Evolutionary conservation across 2,797 vertebrate genomes (phyloP).

Genomic region (Odontamblyopus rebecca): DNA sequence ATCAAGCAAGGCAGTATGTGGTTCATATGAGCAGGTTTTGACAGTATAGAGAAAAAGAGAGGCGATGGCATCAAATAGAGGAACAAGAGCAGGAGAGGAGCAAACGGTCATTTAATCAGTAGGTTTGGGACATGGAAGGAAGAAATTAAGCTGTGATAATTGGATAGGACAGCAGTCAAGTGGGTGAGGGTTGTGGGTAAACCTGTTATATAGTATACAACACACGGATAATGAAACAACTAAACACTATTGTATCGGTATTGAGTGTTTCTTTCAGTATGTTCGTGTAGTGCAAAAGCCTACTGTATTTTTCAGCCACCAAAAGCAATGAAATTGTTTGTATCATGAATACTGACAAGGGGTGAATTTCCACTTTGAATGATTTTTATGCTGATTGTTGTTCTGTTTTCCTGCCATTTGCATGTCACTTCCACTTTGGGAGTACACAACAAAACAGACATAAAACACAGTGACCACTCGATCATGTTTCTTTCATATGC

Average conservation of each 20-base stretch:
- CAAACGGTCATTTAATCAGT: slow-evolving; percentile 47
- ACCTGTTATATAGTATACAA: too few relatives aligned
- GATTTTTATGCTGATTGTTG: slow-evolving; percentile 9
- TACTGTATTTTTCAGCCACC: background rate
- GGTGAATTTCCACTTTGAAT: background rate
- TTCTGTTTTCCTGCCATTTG: background rate
- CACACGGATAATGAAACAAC: too few relatives aligned
- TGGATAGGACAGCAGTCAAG: too few relatives aligned
- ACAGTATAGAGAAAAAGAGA: slow-evolving; percentile 47
- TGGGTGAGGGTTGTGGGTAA: too few relatives aligned
- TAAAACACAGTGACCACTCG: slow-evolving; percentile 15
- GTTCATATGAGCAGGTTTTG: slow-evolving; percentile 50
- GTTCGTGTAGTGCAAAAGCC: too few relatives aligned
- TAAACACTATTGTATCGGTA: too few relatives aligned
- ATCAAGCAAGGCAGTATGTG: slow-evolving; percentile 22
- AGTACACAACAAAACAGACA: slow-evolving; percentile 23
- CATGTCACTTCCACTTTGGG: slow-evolving; percentile 8
- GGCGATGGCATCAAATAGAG: slow-evolving; percentile 47
- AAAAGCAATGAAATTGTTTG: background rate
- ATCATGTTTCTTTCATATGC: slow-evolving; percentile 31
- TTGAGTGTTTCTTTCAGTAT: too few relatives aligned
- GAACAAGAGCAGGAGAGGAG: slow-evolving; percentile 39
- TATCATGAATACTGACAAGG: background rate
- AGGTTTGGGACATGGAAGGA: slow-evolving; percentile 40
- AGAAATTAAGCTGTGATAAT: too few relatives aligned